Evolutionary conservation across 2,888 invertebrate species (phyloP).

Genomic region (Zeuzera pyrina): DNA sequence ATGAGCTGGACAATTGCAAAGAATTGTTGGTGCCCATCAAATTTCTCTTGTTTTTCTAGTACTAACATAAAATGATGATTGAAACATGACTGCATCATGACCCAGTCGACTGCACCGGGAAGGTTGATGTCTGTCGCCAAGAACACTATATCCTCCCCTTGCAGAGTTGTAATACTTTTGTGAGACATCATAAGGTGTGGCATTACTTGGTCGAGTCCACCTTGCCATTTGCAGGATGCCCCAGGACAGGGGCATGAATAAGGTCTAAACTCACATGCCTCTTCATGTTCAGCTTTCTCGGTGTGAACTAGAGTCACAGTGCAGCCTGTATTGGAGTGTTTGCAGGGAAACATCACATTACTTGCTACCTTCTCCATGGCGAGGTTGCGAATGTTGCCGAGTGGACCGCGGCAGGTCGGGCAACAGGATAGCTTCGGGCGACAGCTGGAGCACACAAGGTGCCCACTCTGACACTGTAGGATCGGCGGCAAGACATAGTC

Average conservation of each 20-base stretch:
- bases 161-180: conserved; percentile 98
- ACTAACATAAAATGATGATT: conserved; percentile 99
- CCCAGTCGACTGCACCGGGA: conserved; percentile 99
- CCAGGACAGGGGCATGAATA: conserved; percentile 99
- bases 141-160: conserved; percentile 99
- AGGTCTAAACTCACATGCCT: conserved; percentile 97
- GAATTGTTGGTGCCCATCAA: conserved; percentile 96
- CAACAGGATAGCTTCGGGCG: conserved; percentile 97
- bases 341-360: conserved; percentile 99
- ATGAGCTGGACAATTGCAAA: conserved; percentile 99
- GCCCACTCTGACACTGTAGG: conserved; percentile 98
- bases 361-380: conserved; percentile 99
- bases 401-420: conserved; percentile 97
- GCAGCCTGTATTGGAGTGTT: conserved; percentile 97
- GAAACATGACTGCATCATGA: conserved; percentile 99
- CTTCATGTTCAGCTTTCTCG: conserved; percentile 99
- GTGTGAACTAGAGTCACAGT: conserved; percentile 92
- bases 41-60: conserved; percentile 98
- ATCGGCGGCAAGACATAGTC: conserved; percentile 99
- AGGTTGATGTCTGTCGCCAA: conserved; percentile 99
- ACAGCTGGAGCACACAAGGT: conserved; percentile 98
- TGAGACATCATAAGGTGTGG: conserved; percentile 97
- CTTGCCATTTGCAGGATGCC: conserved; percentile 99
- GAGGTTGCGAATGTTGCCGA: conserved; percentile 97
- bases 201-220: conserved; percentile 98